These are phyloP conservation scores for Chiloscyllium punctatum DNA, from an alignment of 2,797 vertebrate genomes.

Conservation along the genomic window DNA sequence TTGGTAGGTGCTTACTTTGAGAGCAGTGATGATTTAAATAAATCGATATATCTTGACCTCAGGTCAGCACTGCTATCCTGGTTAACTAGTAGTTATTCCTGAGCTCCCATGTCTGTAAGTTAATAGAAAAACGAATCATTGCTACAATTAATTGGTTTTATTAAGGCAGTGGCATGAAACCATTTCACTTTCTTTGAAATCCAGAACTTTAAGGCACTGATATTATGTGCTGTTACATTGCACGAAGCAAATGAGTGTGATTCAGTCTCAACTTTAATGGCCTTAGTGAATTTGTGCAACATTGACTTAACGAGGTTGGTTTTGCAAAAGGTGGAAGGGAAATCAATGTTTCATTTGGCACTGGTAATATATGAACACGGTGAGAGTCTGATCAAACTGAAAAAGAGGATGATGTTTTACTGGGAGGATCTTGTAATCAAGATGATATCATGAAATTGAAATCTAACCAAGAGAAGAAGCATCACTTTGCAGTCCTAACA, in stretches of 20 bases:
- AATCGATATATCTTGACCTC: not conserved
- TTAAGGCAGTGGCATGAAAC: not conserved
- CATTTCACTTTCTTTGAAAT: not conserved
- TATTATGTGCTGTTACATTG: not conserved
- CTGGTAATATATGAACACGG: not conserved
- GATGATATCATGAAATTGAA: not conserved
- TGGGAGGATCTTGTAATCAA: not conserved
- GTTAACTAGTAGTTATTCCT: not conserved
- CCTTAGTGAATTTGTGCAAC: not conserved
- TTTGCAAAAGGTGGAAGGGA: not conserved
- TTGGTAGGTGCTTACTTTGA: not conserved
- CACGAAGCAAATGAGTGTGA: not conserved
- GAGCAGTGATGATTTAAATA: not conserved
- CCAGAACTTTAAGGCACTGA: not conserved
- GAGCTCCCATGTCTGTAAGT: not conserved
- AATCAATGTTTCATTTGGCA: not conserved
- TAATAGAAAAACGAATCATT: not conserved
- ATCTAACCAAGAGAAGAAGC: not conserved
- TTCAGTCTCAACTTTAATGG: not conserved
- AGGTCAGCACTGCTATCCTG: not conserved
- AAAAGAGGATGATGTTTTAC: not conserved
- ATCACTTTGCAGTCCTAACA: not conserved
- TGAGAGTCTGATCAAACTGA: not conserved
- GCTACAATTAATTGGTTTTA: not conserved
- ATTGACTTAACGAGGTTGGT: not conserved